Base-by-base conservation (phyloP, 2,888 invertebrate genomes). In the Temnothorax ravouxi region DNA sequence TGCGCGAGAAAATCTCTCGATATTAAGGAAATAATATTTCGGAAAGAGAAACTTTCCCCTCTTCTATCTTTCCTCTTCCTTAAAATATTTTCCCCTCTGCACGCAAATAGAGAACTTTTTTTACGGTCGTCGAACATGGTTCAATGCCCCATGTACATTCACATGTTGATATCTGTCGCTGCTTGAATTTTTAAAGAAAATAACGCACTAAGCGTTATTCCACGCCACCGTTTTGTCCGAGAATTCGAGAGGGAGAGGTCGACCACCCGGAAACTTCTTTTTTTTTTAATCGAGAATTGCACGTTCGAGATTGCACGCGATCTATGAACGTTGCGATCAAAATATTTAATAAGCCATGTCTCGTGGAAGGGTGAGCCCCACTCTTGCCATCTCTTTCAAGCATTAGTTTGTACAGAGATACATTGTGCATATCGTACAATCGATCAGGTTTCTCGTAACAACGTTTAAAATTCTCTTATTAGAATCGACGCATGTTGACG, bases 131-230 rank as follows among this genome's bases (percentile, higher is more conserved):
- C 21, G 29, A 54, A 6, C 61, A 21, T 5, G 15, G 21, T 62
- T 62, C 50, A 75, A 62, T 8, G 34, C 52, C 3, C 21, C 25
- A 21, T 41, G 13, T 41, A 64, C n/a, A n/a, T 3, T 52, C 4
- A 4, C 34, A 25, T 54, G 25, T n/a, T 61, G 2, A 25, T 64
- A 29, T 41, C 50, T 64, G 9, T 5, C 9, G 50, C 41, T 41
- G n/a, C 25, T 25, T 25, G 25, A 66, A 77, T 77, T 66, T 77
- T 77, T 77, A 54, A 77, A 54, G 52, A 11, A 41, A n/a, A 77
- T 54, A n/a, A 41, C 38, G 34, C n/a, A 21, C 3, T n/a, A 41
- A 8, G 41, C n/a, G 29, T 25, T 1, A 25, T 25, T 25, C 18
- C 54, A 66, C 21, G 25, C 4, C 6, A 21, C 13, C 18, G 13